Conservation (phyloP, 2,797 vertebrate genomes). For the Aphelocoma californica region DNA sequence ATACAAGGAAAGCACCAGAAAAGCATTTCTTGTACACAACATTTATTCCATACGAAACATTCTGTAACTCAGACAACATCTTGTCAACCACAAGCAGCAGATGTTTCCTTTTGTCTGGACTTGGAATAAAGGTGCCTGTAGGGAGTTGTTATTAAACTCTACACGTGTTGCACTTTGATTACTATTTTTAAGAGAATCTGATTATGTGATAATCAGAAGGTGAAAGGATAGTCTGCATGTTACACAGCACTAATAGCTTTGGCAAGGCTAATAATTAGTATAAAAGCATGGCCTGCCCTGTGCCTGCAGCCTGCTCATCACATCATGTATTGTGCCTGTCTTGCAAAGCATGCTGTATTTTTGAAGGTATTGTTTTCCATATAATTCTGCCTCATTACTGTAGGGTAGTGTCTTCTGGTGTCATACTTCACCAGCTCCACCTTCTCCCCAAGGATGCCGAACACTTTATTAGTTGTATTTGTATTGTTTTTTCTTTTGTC, state of each 20-base stretch:
- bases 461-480: slow-evolving; percentile 33
- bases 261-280: slow-evolving; percentile 16
- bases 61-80: slow-evolving; percentile 30
- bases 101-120: slow-evolving; percentile 56
- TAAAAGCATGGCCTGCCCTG: neutral
- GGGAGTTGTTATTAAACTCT: slow-evolving; percentile 40
- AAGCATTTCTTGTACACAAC: neutral
- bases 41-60: neutral
- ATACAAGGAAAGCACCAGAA: neutral
- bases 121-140: slow-evolving; percentile 48
- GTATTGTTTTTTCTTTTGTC: neutral
- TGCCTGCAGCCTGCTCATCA: neutral
- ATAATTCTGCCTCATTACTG: slow-evolving; percentile 49
- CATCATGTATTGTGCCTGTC: neutral
- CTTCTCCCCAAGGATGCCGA: neutral
- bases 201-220: neutral
- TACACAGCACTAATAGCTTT: neutral
- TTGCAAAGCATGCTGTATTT: neutral
- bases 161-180: slow-evolving; percentile 54
- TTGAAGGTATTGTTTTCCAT: slow-evolving; percentile 44
- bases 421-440: slow-evolving; percentile 59
- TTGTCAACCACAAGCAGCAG: slow-evolving; percentile 45
- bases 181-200: slow-evolving; percentile 40
- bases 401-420: slow-evolving; percentile 46
- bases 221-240: neutral